phyloP scores from a whole-genome alignment of 2,888 invertebrate species.

The Empis stercorea region DNA sequence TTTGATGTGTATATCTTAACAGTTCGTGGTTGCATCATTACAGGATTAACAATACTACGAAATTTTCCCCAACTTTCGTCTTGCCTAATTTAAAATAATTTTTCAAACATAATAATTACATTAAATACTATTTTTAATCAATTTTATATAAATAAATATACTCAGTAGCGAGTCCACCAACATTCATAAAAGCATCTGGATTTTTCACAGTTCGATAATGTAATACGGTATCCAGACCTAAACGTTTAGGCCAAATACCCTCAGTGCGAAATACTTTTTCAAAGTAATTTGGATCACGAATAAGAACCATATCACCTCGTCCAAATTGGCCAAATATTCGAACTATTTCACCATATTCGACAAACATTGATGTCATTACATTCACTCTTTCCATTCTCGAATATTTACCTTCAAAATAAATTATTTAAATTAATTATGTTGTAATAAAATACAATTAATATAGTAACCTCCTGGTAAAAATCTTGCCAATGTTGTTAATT shows the following conservation, averaged over 20 bases:
- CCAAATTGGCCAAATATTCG: slow-evolving; percentile 32
- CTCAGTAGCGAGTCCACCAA: slow-evolving; percentile 21
- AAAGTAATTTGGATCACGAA: slow-evolving; percentile 40
- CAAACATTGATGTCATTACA: not conserved
- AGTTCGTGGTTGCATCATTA: slow-evolving; percentile 46
- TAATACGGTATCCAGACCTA: slow-evolving; percentile 28
- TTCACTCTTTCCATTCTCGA: no score
- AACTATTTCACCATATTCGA: slow-evolving; percentile 32
- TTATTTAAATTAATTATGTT: no score
- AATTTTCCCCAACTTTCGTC: slow-evolving; percentile 51
- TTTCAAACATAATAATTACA: no score
- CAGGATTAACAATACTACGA: slow-evolving; percentile 49
- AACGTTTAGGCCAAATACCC: slow-evolving; percentile 36
- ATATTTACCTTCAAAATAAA: slow-evolving; percentile 14
- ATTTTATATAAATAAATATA: slow-evolving; percentile 4
- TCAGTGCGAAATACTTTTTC: slow-evolving; percentile 37
- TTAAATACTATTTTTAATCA: no score
- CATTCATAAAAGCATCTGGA: not conserved
- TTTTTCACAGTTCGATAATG: slow-evolving; percentile 27
- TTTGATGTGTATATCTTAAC: slow-evolving; percentile 38
- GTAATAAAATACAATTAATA: no score
- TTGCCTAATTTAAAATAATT: slow-evolving; percentile 27
- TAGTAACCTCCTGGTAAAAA: slow-evolving; percentile 19
- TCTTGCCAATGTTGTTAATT: slow-evolving; percentile 11
- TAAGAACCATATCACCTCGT: slow-evolving; percentile 26